Evolutionary conservation across 2,797 vertebrate species (phyloP).

Genomic region (Ispidina picta): DNA sequence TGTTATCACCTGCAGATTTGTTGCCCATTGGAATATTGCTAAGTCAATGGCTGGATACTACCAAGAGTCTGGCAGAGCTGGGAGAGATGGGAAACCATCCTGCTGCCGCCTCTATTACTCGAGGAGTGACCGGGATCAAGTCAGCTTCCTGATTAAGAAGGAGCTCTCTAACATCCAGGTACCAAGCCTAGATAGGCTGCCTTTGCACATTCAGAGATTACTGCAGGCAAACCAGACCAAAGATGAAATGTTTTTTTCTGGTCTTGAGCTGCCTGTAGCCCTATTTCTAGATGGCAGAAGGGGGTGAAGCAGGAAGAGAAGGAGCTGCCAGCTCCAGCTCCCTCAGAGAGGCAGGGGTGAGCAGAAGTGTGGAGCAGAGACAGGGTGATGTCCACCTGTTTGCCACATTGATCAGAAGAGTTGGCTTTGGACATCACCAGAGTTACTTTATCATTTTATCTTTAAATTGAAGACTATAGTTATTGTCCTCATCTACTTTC

Average conservation of each 20-base stretch:
- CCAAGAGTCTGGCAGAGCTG: slow-evolving; percentile 96
- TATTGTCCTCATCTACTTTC: slow-evolving; percentile 18
- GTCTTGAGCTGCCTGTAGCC: background rate
- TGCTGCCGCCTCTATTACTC: slow-evolving; percentile 94
- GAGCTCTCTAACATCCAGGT: slow-evolving; percentile 89
- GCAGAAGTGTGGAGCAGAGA: background rate
- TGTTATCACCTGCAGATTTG: slow-evolving; percentile 83
- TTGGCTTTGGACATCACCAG: background rate
- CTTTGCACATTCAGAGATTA: background rate
- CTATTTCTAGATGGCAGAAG: background rate
- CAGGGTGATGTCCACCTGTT: background rate
- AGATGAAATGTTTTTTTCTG: background rate
- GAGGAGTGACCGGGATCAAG: slow-evolving; percentile 86
- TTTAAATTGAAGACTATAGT: background rate
- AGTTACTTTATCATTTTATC: background rate
- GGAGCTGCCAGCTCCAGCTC: background rate
- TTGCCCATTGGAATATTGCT: slow-evolving; percentile 97
- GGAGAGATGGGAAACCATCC: slow-evolving; percentile 91
- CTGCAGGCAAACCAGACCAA: too few relatives aligned
- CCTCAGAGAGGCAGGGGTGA: background rate
- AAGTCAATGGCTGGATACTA: slow-evolving; percentile 98
- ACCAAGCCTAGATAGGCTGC: background rate
- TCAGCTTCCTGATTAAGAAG: slow-evolving; percentile 91
- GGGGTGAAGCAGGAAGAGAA: background rate
- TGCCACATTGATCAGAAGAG: background rate